A percentile compares a stretch with the other conserved stretches of the same genome.
Conservation (phyloP, 2,888 invertebrate species). For the Stenodera caucasica region DNA sequence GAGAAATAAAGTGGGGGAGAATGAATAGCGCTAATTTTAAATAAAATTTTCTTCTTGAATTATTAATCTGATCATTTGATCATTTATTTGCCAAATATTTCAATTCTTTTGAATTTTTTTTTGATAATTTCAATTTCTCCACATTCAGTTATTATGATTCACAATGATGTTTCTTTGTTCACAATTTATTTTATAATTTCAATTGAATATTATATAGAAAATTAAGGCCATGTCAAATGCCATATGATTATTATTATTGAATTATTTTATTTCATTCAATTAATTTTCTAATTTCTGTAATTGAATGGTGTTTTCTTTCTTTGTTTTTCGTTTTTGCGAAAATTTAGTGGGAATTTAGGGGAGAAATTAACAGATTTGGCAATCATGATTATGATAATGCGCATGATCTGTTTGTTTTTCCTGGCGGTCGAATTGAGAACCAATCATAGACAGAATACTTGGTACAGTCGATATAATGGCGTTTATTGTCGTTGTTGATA, state of each 20-base stretch:
- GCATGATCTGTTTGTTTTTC: conserved; percentile 32
- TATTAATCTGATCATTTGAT: background rate
- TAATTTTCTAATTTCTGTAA: too few relatives aligned
- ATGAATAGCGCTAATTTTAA: background rate
- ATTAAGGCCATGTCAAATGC: background rate
- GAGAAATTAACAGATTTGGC: conserved; percentile 5
- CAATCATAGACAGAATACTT: conserved; percentile 29
- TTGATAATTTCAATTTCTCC: too few relatives aligned
- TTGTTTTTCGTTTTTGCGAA: background rate
- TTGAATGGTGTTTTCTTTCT: background rate
- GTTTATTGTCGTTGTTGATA: conserved; percentile 45
- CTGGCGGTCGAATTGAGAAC: conserved; percentile 50
- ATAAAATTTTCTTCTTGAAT: background rate
- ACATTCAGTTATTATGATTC: too few relatives aligned
- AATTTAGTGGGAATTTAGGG: conserved; percentile 9
- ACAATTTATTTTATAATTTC: background rate
- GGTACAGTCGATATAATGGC: conserved; percentile 56
- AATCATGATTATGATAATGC: conserved; percentile 11
- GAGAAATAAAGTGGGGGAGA: background rate
- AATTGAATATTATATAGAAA: background rate
- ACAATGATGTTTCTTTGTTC: too few relatives aligned
- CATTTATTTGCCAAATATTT: background rate
- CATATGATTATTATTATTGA: too few relatives aligned
- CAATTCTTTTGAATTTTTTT: too few relatives aligned
- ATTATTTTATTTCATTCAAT: too few relatives aligned